Conservation (phyloP, 2,888 invertebrate species). For the Panopea generosa region DNA sequence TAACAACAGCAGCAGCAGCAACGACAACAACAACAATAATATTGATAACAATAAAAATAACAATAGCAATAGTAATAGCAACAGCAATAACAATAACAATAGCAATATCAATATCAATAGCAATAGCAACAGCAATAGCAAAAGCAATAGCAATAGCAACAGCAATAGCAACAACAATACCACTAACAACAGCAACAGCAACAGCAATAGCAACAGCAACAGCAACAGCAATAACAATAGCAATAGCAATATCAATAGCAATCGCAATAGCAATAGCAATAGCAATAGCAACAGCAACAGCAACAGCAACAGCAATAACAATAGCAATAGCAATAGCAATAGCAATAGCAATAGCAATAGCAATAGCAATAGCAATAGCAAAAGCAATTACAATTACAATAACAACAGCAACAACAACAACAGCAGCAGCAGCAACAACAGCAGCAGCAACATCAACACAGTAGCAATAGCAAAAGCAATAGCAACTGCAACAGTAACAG, state of each 20-base stretch:
- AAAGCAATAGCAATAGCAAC: not conserved
- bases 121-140: not conserved
- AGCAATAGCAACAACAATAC: not conserved
- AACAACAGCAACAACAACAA: too few species aligned
- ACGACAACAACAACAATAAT: too few species aligned
- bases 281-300: not conserved
- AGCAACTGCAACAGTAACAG: too few species aligned
- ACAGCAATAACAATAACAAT: too few species aligned
- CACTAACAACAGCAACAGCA: not conserved
- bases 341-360: not conserved
- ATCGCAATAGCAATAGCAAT: not conserved
- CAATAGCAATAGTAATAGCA: not conserved
- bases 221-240: not conserved
- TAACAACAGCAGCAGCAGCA: not conserved
- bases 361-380: not conserved
- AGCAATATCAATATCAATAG: too few species aligned
- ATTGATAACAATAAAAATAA: too few species aligned
- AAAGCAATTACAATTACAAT: too few species aligned
- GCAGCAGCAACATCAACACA: not conserved
- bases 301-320: not conserved
- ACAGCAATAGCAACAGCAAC: not conserved
- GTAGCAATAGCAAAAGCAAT: not conserved
- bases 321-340: not conserved
- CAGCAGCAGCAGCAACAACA: not conserved
- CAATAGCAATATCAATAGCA: too few species aligned